phyloP scores from a whole-genome alignment of 2,797 vertebrate genomes.

The Nannoperca obscura region DNA sequence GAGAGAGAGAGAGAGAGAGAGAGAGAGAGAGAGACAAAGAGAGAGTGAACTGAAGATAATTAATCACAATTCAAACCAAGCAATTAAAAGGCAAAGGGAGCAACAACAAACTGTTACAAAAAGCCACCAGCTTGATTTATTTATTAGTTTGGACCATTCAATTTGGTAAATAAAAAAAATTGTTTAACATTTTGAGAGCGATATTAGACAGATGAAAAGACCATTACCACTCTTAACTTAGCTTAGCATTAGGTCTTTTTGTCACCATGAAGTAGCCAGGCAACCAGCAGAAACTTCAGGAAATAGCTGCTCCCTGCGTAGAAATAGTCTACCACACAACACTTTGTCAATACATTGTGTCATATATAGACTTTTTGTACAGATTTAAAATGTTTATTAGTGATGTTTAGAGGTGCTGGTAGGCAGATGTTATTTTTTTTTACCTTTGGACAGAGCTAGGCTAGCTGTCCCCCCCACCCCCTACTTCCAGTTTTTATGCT shows the following conservation, averaged over 20 bases:
- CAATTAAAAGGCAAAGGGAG: slow-evolving; percentile 67
- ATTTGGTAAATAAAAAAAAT: slow-evolving; percentile 19
- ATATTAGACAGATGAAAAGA: neutral
- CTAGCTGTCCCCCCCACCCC: too few relatives aligned
- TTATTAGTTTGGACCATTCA: slow-evolving; percentile 14
- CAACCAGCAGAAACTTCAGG: neutral
- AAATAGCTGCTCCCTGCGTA: too few relatives aligned
- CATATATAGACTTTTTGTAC: neutral
- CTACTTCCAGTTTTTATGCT: neutral
- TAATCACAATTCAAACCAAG: slow-evolving; percentile 58
- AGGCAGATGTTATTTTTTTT: neutral
- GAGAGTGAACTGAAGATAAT: slow-evolving; percentile 52
- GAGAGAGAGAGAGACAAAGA: neutral
- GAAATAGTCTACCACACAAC: neutral
- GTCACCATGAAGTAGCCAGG: neutral
- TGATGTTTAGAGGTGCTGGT: neutral
- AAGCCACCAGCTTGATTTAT: slow-evolving; percentile 28
- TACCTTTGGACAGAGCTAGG: neutral
- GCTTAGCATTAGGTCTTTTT: neutral
- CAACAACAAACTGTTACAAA: slow-evolving; percentile 46
- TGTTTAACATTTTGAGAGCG: neutral
- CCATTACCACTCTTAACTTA: neutral
- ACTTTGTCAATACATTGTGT: neutral
- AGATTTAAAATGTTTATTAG: neutral
- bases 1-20: neutral